Conservation (phyloP, 2,888 invertebrate species). For the Microdon myrmicae region DNA sequence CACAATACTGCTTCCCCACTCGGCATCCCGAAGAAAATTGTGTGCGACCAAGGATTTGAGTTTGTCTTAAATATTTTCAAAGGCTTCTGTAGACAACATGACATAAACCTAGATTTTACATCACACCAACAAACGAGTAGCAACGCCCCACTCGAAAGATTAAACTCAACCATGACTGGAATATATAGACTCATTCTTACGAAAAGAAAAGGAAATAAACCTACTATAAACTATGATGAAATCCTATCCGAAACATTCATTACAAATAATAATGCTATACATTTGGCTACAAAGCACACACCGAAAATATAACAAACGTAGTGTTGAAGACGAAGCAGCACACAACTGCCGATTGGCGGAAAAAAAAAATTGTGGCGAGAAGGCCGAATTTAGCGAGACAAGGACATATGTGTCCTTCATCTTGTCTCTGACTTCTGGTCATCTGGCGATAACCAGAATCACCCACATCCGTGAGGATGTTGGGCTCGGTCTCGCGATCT, state of each 20-base stretch:
- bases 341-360: too few species aligned
- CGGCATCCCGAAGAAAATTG: too few species aligned
- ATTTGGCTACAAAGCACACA: conserved; percentile 24
- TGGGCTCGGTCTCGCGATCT: too few species aligned
- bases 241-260: conserved; percentile 29
- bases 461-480: too few species aligned
- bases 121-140: conserved; percentile 17
- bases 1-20: too few species aligned
- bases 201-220: conserved; percentile 17
- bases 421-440: too few species aligned
- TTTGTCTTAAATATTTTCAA: conserved; percentile 6
- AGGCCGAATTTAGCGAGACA: too few species aligned
- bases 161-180: conserved; percentile 28
- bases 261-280: conserved; percentile 31
- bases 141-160: conserved; percentile 13
- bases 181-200: conserved; percentile 39
- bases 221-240: conserved; percentile 21
- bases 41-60: conserved; percentile 11
- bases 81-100: conserved; percentile 9
- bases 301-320: conserved; percentile 29
- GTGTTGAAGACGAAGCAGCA: too few species aligned
- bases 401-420: too few species aligned
- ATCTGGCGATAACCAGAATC: too few species aligned
- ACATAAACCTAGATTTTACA: conserved; percentile 10
- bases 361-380: too few species aligned